Percentiles rank a stretch among this genome's conserved stretches.
phyloP scores from a whole-genome alignment of 2,113 vertebrate species.

The Thalassoma bifasciatum region DNA sequence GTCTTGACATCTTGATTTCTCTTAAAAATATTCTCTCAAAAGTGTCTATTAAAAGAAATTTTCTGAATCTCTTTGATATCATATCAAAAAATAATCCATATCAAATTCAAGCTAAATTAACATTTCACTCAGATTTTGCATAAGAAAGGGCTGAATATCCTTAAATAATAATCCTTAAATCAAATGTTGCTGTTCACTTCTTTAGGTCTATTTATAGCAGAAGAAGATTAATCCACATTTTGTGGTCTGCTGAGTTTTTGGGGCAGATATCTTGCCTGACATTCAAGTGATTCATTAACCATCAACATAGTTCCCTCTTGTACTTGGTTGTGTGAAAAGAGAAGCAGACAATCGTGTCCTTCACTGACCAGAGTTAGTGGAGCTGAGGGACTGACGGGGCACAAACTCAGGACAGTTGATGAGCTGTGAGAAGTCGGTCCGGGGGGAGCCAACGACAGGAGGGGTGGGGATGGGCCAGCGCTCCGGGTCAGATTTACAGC shows the following conservation, averaged over 20 bases:
- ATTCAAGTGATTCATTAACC: too few species aligned
- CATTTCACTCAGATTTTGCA: too few species aligned
- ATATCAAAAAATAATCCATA: too few species aligned
- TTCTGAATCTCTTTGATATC: too few species aligned
- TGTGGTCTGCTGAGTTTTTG: constrained; percentile 15
- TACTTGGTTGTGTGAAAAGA: not conserved
- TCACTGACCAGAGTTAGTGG: constrained; percentile 84
- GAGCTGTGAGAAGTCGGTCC: constrained; percentile 93
- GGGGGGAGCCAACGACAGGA: constrained; percentile 81
- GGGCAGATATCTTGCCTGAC: not conserved
- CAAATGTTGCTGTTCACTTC: not conserved
- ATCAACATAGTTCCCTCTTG: too few species aligned
- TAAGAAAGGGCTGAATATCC: not conserved
- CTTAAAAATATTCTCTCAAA: too few species aligned
- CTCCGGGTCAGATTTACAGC: constrained; percentile 91
- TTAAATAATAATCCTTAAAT: not conserved
- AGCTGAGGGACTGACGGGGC: constrained; percentile 87
- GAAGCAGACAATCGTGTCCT: not conserved
- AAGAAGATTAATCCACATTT: constrained; percentile 14
- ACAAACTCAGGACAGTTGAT: constrained; percentile 97
- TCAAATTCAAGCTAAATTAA: too few species aligned
- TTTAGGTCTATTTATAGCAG: not conserved
- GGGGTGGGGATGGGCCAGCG: constrained; percentile 93
- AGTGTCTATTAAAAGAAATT: too few species aligned
- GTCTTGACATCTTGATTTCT: too few species aligned